Evolutionary conservation across 2,797 vertebrate genomes (phyloP).

Genomic region (Holocentrus rufus): DNA sequence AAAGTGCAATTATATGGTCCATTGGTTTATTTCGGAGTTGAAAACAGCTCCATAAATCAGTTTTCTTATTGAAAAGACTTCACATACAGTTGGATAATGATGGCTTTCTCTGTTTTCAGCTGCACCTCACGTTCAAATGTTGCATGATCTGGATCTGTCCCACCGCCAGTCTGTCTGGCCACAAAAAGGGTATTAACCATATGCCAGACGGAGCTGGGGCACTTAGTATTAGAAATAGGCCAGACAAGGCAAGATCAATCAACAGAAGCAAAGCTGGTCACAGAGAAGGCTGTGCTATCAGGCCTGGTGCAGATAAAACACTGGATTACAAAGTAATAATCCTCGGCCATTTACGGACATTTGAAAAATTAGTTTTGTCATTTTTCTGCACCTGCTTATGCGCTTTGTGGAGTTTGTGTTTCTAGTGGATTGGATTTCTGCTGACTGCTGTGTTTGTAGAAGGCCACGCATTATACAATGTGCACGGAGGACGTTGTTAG

Average conservation of each 20-base stretch:
- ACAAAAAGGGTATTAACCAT: neutral
- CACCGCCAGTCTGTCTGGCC: neutral
- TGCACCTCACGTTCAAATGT: neutral
- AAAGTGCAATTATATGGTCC: neutral
- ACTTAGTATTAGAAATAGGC: neutral
- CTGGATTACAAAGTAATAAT: neutral
- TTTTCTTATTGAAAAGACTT: neutral
- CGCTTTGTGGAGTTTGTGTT: conserved; percentile 1
- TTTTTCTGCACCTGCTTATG: neutral
- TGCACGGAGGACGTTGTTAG: conserved; percentile 42
- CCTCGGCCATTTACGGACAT: neutral
- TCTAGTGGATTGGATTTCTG: conserved; percentile 17
- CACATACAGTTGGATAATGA: neutral
- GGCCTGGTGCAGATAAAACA: neutral
- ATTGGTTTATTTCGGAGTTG: neutral
- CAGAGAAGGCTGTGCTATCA: neutral
- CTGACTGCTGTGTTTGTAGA: conserved; percentile 44
- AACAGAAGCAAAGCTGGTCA: too few relatives aligned
- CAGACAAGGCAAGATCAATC: neutral
- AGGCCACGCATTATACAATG: conserved; percentile 26
- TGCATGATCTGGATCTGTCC: neutral
- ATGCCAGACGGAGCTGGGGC: neutral
- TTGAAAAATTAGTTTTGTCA: neutral
- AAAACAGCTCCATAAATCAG: neutral
- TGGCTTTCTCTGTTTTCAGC: neutral